Conservation (phyloP, 2,113 vertebrate genomes). For the Cheirogaleus medius region DNA sequence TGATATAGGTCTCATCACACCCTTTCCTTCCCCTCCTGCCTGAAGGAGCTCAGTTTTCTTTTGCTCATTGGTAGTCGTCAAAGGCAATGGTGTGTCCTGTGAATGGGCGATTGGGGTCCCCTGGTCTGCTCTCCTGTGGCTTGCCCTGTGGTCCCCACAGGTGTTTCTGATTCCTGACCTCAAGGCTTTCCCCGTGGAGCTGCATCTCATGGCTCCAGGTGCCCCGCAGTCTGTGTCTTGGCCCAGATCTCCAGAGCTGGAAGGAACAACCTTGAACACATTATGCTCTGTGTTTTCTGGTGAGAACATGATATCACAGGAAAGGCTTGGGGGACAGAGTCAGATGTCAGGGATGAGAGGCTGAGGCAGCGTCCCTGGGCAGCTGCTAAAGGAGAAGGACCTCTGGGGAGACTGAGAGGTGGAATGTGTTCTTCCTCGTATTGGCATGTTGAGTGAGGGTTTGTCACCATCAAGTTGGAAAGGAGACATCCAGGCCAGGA, state of each 20-base stretch:
- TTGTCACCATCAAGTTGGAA: neutral
- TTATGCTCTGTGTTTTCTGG: slow-evolving; percentile 57
- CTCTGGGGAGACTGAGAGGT: neutral
- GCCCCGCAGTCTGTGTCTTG: slow-evolving; percentile 68
- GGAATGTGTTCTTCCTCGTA: slow-evolving; percentile 64
- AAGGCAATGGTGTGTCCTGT: neutral
- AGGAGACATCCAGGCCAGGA: slow-evolving; percentile 8
- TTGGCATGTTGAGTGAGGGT: neutral
- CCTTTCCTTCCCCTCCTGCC: neutral
- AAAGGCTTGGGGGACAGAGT: neutral
- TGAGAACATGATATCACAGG: slow-evolving; percentile 33
- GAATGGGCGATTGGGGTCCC: neutral
- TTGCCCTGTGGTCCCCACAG: neutral
- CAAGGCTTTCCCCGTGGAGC: slow-evolving; percentile 34
- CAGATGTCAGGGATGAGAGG: neutral
- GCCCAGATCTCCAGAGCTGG: neutral
- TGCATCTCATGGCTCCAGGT: slow-evolving; percentile 30
- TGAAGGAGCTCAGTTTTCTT: neutral
- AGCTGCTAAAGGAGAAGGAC: neutral
- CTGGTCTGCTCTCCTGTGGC: neutral
- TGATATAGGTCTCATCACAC: neutral
- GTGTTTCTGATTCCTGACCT: neutral
- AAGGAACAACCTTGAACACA: slow-evolving; percentile 50
- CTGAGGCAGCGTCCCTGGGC: slow-evolving; percentile 38
- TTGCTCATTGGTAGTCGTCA: neutral